Percentiles rank a stretch among this genome's conserved stretches.
Evolutionary conservation across 2,113 vertebrate genomes (phyloP).

Genomic region (Alaudala cheleensis): DNA sequence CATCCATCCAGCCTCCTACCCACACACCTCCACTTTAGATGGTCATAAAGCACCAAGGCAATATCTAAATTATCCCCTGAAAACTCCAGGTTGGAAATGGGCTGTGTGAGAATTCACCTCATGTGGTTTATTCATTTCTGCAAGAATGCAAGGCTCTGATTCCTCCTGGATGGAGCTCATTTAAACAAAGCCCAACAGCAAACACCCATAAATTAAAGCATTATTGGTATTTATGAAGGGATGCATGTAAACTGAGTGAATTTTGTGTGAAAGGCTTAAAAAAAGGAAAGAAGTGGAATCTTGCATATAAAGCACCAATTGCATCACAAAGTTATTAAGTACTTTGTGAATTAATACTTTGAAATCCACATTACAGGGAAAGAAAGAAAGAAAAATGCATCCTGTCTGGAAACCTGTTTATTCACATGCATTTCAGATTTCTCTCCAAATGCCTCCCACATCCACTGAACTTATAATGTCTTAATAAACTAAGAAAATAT

Average conservation of each 20-base stretch:
- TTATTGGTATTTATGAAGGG: conserved; percentile 61
- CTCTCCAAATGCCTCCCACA: background rate
- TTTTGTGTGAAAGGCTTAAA: background rate
- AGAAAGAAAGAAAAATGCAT: background rate
- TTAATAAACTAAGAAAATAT: conserved; percentile 1
- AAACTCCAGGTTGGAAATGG: conserved; percentile 66
- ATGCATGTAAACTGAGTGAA: background rate
- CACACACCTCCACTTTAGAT: conserved; percentile 69
- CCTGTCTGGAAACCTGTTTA: background rate
- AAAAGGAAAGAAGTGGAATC: background rate
- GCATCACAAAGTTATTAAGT: background rate
- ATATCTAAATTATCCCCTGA: conserved; percentile 72
- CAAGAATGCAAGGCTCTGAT: conserved; percentile 55
- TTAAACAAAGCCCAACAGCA: conserved; percentile 73
- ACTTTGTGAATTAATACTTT: background rate
- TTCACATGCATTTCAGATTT: background rate
- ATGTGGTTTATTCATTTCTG: conserved; percentile 67
- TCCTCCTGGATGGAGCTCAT: conserved; percentile 61
- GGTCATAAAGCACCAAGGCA: conserved; percentile 64
- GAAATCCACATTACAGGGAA: background rate
- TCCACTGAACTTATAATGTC: background rate
- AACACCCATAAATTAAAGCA: conserved; percentile 65
- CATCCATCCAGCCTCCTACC: conserved; percentile 65
- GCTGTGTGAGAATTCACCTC: conserved; percentile 65
- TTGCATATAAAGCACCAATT: background rate